These are phyloP conservation scores for Taxidea taxus DNA, from an alignment of 2,113 vertebrate genomes.

Conservation along the genomic window DNA sequence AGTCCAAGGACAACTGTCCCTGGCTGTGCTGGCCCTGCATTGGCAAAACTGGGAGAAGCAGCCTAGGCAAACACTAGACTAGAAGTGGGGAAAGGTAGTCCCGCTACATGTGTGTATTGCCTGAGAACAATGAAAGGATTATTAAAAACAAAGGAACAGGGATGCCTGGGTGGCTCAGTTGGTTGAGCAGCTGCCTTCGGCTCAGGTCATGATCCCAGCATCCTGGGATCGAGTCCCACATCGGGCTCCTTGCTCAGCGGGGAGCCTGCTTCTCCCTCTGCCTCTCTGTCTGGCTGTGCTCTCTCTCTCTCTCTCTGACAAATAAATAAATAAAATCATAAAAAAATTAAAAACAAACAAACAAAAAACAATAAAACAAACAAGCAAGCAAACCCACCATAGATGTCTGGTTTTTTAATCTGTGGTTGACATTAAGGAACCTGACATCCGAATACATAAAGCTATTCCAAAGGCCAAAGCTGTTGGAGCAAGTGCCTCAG, in stretches of 20 bases:
- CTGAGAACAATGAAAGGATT: not conserved
- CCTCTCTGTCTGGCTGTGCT: no score
- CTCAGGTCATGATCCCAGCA: no score
- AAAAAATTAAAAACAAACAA: not conserved
- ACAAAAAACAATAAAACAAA: no score
- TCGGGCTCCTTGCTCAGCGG: no score
- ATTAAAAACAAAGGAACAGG: not conserved
- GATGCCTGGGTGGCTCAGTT: no score
- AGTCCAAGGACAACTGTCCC: not conserved
- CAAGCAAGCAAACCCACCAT: fast-evolving
- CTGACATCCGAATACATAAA: not conserved
- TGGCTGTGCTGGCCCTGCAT: not conserved
- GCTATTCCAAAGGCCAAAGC: not conserved
- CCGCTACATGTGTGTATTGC: not conserved
- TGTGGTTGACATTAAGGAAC: not conserved
- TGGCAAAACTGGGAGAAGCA: no score
- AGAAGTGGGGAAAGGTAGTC: not conserved
- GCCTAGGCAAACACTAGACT: not conserved
- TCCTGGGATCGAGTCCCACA: no score
- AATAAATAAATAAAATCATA: no score
- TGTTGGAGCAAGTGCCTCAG: not conserved
- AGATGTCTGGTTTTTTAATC: not conserved
- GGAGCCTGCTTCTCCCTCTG: no score
- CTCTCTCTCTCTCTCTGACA: no score
- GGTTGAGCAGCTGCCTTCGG: no score